Evolutionary conservation across 1,140 invertebrate species (phyloP).

Genomic region (Hestina assimilis): DNA sequence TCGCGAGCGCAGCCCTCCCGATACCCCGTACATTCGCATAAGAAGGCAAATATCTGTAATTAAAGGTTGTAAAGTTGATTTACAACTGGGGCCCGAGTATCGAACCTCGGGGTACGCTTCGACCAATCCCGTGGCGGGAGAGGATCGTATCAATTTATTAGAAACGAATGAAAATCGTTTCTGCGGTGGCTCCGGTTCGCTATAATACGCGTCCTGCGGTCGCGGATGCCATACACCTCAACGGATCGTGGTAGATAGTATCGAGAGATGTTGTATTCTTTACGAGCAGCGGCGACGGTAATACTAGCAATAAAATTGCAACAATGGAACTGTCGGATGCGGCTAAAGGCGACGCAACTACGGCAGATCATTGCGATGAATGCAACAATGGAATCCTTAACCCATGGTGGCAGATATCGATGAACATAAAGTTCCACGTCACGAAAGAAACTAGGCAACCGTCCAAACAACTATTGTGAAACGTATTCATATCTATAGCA

Average conservation of each 20-base stretch:
- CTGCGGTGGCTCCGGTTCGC: conserved; percentile 67
- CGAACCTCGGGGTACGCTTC: conserved; percentile 58
- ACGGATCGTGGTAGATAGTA: conserved; percentile 58
- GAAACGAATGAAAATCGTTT: conserved; percentile 69
- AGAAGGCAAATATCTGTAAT: conserved; percentile 77
- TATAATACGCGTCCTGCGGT: conserved; percentile 68
- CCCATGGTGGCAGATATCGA: conserved; percentile 70
- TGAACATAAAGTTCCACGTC: conserved; percentile 47
- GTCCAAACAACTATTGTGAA: conserved; percentile 26
- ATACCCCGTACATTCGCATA: conserved; percentile 70
- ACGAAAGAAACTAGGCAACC: conserved; percentile 40
- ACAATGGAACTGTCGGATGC: conserved; percentile 75
- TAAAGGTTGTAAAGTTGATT: conserved; percentile 78
- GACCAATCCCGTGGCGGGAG: conserved; percentile 56
- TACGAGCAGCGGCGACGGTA: conserved; percentile 68
- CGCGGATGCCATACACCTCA: conserved; percentile 54
- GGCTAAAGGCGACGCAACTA: conserved; percentile 68
- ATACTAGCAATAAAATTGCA: conserved; percentile 74
- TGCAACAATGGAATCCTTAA: conserved; percentile 73
- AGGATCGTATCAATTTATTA: conserved; percentile 75
- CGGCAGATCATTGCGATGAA: conserved; percentile 67
- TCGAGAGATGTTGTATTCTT: conserved; percentile 64
- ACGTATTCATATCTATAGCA: not conserved
- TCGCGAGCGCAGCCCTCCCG: conserved; percentile 69
- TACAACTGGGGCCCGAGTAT: conserved; percentile 64